Evolutionary conservation across 2,113 vertebrate species (phyloP).

Genomic region (Sterrhoptilus dennistouni): DNA sequence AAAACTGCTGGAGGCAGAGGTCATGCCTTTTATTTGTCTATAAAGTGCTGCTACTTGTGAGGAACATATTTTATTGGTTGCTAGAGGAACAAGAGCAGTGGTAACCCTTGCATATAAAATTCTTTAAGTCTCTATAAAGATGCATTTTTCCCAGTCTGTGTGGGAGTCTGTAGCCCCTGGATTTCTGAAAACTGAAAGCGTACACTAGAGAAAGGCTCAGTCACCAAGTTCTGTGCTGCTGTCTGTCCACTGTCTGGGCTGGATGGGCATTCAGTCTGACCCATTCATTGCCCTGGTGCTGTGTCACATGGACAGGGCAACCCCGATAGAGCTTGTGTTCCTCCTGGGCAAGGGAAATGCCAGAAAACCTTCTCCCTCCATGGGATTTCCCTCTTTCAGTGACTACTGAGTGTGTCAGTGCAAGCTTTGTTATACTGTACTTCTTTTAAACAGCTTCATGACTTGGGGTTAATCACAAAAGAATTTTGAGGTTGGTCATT

Average conservation of each 20-base stretch:
- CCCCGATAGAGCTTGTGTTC: background rate
- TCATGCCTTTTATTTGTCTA: background rate
- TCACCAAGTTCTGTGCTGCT: background rate
- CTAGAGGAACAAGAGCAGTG: background rate
- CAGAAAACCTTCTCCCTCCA: accelerated
- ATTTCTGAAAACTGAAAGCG: background rate
- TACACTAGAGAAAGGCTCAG: background rate
- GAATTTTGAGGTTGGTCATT: background rate
- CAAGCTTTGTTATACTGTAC: background rate
- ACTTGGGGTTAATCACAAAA: background rate
- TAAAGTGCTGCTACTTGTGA: background rate
- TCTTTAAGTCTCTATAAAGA: background rate
- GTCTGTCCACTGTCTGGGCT: accelerated
- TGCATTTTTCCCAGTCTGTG: background rate
- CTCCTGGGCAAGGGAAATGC: background rate
- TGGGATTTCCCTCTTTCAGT: background rate
- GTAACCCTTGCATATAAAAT: background rate
- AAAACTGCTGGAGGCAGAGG: background rate
- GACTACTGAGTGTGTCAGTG: background rate
- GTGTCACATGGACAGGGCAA: background rate
- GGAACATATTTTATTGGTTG: background rate
- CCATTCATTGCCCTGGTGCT: background rate
- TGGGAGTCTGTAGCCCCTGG: background rate
- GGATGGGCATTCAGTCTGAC: background rate
- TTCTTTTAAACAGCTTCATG: background rate